Evolutionary conservation across 2,797 vertebrate genomes (phyloP).

Genomic region (Triplophysa yarkandensis): DNA sequence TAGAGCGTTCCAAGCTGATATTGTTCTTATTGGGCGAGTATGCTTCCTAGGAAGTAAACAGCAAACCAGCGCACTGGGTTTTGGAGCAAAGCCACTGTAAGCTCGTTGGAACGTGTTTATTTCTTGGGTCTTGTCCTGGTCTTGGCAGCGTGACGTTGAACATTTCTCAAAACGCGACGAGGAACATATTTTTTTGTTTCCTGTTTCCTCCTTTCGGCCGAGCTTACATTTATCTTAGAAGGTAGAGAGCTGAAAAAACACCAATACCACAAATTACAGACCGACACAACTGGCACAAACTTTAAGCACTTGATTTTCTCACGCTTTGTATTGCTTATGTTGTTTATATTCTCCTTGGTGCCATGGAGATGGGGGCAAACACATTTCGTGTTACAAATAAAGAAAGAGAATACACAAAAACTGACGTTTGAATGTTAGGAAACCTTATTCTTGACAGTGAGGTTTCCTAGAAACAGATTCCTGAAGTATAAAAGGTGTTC

Average conservation of each 20-base stretch:
- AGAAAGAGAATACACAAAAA: conserved; percentile 9
- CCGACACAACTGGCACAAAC: conserved; percentile 11
- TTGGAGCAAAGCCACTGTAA: not conserved
- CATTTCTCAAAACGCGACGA: conserved; percentile 18
- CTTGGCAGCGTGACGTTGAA: conserved; percentile 29
- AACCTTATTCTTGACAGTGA: conserved; percentile 19
- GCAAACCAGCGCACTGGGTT: conserved; percentile 6
- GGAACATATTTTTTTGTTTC: conserved; percentile 13
- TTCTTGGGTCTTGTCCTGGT: conserved; percentile 36
- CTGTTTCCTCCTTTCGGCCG: not conserved
- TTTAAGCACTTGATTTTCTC: conserved; percentile 2
- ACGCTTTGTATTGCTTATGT: not conserved
- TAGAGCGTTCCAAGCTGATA: not conserved
- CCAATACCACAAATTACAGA: not conserved
- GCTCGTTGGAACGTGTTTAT: conserved; percentile 36
- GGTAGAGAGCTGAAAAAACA: not conserved
- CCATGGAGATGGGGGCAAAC: not conserved
- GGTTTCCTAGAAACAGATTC: conserved; percentile 27
- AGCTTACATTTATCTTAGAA: conserved; percentile 17
- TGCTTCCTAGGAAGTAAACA: not conserved
- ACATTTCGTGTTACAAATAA: not conserved
- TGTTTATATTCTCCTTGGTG: not conserved
- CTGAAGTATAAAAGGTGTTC: conserved; percentile 28
- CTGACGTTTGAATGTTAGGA: not conserved
- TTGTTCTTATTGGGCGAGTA: not conserved